Evolutionary conservation across 2,113 vertebrate species (phyloP).

Genomic region (Okapia johnstoni): DNA sequence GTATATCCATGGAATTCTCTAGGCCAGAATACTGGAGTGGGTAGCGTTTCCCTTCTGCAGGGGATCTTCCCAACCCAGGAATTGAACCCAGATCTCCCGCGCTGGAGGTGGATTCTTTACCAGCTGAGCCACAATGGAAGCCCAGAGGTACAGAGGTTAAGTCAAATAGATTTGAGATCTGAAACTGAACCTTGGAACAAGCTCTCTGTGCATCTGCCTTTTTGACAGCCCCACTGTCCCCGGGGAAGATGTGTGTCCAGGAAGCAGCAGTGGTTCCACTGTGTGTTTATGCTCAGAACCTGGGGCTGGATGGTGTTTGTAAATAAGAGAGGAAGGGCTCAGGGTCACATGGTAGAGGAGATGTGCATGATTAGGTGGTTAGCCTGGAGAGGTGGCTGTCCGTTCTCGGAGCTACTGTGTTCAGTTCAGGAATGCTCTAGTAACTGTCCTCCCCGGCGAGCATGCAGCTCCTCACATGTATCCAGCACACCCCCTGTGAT

Average conservation of each 20-base stretch:
- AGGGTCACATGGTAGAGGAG: background rate
- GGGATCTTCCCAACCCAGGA: background rate
- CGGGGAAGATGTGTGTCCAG: background rate
- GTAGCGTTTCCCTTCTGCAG: background rate
- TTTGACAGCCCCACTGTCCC: background rate
- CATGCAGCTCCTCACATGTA: background rate
- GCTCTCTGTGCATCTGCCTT: background rate
- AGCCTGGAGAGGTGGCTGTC: background rate
- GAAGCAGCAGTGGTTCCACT: background rate
- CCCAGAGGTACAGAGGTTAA: constrained; percentile 31
- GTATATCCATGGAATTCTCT: background rate
- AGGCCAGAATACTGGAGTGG: background rate
- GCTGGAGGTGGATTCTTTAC: background rate
- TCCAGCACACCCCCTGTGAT: background rate
- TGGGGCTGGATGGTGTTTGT: background rate
- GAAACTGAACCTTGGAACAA: constrained; percentile 26
- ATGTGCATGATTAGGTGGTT: background rate
- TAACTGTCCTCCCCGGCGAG: background rate
- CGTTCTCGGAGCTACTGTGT: background rate
- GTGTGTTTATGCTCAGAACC: background rate
- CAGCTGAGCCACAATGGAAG: background rate
- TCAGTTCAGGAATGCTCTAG: background rate
- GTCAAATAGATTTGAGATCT: constrained; percentile 45
- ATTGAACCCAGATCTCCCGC: background rate
- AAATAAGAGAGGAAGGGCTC: background rate